These are phyloP conservation scores for Papilio gigon DNA, from an alignment of 2,888 invertebrate genomes.

Conservation along the genomic window DNA sequence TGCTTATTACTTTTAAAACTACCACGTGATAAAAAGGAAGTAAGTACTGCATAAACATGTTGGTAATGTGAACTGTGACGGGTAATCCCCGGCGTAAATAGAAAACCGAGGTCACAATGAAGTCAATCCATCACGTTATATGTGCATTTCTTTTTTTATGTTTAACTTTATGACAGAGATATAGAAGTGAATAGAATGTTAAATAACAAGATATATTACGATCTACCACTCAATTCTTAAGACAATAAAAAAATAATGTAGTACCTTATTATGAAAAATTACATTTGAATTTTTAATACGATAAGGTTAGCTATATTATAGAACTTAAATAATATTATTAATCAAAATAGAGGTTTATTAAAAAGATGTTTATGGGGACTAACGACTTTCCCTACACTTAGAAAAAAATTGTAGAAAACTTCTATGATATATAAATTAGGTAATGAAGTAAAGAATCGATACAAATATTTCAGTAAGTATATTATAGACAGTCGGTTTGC, in stretches of 20 bases:
- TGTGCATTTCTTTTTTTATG: slow-evolving; percentile 13
- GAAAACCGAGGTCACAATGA: slow-evolving; percentile 4
- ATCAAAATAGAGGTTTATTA: background rate
- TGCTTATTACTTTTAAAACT: background rate
- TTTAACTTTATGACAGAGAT: background rate
- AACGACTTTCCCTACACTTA: too few species aligned
- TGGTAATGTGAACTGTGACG: background rate
- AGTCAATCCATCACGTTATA: slow-evolving; percentile 14
- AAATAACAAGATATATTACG: background rate
- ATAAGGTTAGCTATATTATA: too few species aligned
- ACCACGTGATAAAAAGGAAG: background rate
- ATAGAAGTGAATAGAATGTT: background rate
- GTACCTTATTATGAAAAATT: too few species aligned
- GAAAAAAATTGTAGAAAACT: too few species aligned
- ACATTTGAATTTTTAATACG: too few species aligned
- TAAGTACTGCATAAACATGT: background rate
- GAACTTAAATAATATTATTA: too few species aligned
- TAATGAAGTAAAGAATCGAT: too few species aligned
- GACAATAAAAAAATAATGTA: too few species aligned
- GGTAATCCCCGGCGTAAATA: slow-evolving; percentile 9
- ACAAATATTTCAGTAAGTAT: too few species aligned
- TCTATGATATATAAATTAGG: too few species aligned
- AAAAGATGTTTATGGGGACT: too few species aligned
- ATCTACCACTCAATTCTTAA: too few species aligned
- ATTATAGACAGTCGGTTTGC: background rate